Evolutionary conservation across 2,888 invertebrate species (phyloP), one percentile per base, ranked within the genome.

Genomic region (Vesta saturnalis): DNA sequence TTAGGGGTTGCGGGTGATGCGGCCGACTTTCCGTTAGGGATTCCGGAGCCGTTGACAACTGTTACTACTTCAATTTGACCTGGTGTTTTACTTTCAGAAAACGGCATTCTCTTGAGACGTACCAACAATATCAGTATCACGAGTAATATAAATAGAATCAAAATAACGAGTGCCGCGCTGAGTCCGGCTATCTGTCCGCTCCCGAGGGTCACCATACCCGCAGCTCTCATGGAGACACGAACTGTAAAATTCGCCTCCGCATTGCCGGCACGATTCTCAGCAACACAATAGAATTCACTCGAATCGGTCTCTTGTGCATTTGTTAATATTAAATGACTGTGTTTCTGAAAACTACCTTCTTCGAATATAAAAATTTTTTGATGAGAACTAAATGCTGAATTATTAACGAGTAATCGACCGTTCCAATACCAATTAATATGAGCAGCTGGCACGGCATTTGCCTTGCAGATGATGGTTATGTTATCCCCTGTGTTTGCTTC

Each of bases 221-320:
- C 92, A 54, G 93, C 88, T 66, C 91, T 85, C 84, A 93, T 89
- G 60, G 92, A 90, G 61, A 96, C 93, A 79, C 93, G 92, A 46
- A 96, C 86, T 39, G 95, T 95, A 79, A 95, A 95, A 83, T 96
- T 96, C 12, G 94, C 94, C 85, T 94, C 94, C 30, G 93, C 92
- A 78, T 90, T 92, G 18, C 95, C 96, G 1, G 94, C 96, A 69
- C 92, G 90, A 83, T 96, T 96, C 83, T 95, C 94, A 6, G 95
- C 95, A 1, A 94, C 92, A 83, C 96, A 96, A 82, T 93, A 93
- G 84, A 95, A 94, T 78, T 94, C 94, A 65, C 91, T 91, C 0
- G 93, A 91, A 81, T 94, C 94, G 1, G 91, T 88, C 82, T 94
- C 93, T 84, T 94, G 93, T 16, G 93, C 92, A 81, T 94, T 94